Base-by-base conservation (phyloP, 2,113 vertebrate species). In the Phyllostomus discolor region DNA sequence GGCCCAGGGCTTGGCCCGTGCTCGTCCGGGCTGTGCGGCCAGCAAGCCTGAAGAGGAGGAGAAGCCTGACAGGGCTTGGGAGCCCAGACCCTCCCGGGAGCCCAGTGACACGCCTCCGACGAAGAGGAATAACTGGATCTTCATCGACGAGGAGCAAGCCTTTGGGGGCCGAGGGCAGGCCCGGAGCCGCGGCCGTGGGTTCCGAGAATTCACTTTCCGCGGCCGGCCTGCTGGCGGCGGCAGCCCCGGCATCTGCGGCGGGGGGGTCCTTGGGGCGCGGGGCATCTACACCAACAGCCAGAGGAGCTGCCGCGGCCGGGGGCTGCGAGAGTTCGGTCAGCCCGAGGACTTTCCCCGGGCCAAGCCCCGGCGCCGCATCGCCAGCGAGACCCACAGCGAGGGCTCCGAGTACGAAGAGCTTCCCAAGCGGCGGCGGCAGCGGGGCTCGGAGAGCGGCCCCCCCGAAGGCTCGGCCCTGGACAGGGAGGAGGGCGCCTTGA, bases 71-170 rank as follows among this genome's bases (percentile, higher is more conserved):
- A 99, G 96, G 97, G 50, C 95, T 73, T 99, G 99, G 99, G 99
- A 99, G 31, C 97, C 8, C 43, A 99, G 99, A 78, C 89, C 97
- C 1, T 98, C 99, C 11, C 98, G 98, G 87, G 99, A 99, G 17
- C 82, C 98, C 12, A 22, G 97, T 81, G 99, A 99, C 20, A 84
- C 98, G 0, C 98, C 99, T 17, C 98, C 98, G 0, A 99, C 99
- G 0, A 99, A 99, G 79, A 99, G 99, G 70, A 99, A 99, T 95
- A 99, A 99, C 98, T 99, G 99, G 99, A 99, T 99, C 94, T 99
- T 99, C 75, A 99, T 99, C 0, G 99, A 99, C 8, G 99, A 99
- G 98, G 99, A 99, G 4, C 99, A 99, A 88, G 99, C 99, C 16
- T 99, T 99, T 0, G 99, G 99, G 43, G 98, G 98, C 15, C 98